A percentile compares a stretch with the other conserved stretches of the same genome.
Conservation (phyloP, 2,113 vertebrate genomes). For the Scophthalmus maximus region DNA sequence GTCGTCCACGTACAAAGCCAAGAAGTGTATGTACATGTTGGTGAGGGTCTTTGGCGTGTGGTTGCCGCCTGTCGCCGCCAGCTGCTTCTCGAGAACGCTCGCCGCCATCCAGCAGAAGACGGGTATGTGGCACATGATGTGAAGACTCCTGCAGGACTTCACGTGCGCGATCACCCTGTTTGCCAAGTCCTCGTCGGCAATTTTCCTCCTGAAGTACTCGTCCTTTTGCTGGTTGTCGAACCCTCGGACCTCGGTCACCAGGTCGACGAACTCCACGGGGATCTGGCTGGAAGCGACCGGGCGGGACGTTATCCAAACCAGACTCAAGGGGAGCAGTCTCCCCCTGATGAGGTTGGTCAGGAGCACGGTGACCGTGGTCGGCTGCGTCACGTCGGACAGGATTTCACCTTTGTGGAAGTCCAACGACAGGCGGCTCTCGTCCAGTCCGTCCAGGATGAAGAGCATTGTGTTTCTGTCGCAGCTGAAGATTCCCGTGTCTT, state of each 20-base stretch:
- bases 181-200: constrained; percentile 41
- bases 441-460: constrained; percentile 75
- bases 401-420: constrained; percentile 65
- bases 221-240: constrained; percentile 74
- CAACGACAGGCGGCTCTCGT: constrained; percentile 67
- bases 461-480: constrained; percentile 32
- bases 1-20: constrained; percentile 46
- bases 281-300: constrained; percentile 62
- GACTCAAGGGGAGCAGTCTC: constrained; percentile 54
- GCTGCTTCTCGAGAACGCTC: constrained; percentile 54
- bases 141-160: constrained; percentile 71
- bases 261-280: constrained; percentile 51
- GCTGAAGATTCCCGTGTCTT: constrained; percentile 40
- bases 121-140: constrained; percentile 79
- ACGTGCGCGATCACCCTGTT: constrained; percentile 58
- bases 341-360: constrained; percentile 74
- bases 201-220: constrained; percentile 67
- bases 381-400: constrained; percentile 43
- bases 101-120: constrained; percentile 73
- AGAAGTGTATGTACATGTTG: constrained; percentile 74
- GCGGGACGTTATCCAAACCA: constrained; percentile 71
- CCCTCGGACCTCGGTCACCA: constrained; percentile 71
- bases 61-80: constrained; percentile 9
- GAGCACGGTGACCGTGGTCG: constrained; percentile 30
- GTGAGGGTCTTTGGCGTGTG: constrained; percentile 70